Conservation (phyloP, 2,888 invertebrate species). For the Microplitis manilae region DNA sequence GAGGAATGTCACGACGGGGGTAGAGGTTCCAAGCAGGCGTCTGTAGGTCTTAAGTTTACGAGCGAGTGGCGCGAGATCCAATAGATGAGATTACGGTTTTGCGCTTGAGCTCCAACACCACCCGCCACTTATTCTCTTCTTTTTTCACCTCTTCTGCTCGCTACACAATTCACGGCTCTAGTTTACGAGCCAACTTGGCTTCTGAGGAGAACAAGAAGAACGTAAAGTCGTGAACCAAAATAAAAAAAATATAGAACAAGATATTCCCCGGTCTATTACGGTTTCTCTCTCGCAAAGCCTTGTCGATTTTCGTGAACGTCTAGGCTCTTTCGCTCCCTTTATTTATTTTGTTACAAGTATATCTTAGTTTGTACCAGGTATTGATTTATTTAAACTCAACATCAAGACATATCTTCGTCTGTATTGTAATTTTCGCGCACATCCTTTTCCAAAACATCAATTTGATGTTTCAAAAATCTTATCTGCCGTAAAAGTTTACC, state of each 20-base stretch:
- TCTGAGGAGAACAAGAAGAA: slow-evolving; percentile 23
- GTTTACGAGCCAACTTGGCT: slow-evolving; percentile 45
- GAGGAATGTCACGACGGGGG: slow-evolving; percentile 13
- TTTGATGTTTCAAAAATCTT: neutral
- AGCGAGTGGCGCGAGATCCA: slow-evolving; percentile 28
- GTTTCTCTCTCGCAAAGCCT: too few species aligned
- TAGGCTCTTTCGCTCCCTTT: neutral
- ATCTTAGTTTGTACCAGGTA: neutral
- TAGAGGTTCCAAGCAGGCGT: slow-evolving; percentile 23
- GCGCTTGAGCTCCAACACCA: slow-evolving; percentile 29
- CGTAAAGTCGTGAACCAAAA: neutral
- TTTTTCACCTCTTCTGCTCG: slow-evolving; percentile 13
- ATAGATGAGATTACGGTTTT: slow-evolving; percentile 33
- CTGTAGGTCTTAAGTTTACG: slow-evolving; percentile 27
- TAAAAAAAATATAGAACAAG: neutral
- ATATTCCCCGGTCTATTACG: neutral
- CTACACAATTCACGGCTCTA: slow-evolving; percentile 39
- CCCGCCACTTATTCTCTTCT: neutral
- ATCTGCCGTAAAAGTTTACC: neutral
- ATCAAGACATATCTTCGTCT: neutral
- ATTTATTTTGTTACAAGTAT: neutral
- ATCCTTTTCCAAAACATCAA: neutral
- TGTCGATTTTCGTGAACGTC: neutral
- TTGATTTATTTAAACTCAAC: neutral
- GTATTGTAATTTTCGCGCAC: neutral